Evolutionary conservation across 2,113 vertebrate species (phyloP).

Genomic region (Jacana jacana): DNA sequence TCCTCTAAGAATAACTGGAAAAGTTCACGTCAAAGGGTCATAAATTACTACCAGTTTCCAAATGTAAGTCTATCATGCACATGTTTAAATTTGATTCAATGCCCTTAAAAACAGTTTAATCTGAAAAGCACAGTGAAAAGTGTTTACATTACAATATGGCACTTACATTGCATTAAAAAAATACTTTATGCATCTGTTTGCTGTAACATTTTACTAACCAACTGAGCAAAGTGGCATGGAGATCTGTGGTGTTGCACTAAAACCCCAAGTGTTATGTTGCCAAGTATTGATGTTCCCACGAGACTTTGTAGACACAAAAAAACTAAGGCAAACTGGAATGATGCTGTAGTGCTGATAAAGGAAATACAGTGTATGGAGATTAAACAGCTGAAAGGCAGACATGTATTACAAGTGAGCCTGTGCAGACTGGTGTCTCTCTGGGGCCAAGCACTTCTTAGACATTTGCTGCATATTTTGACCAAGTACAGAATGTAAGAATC

Average conservation of each 20-base stretch:
- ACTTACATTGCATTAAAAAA: neutral
- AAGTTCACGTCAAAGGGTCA: neutral
- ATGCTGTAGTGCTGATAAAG: conserved; percentile 32
- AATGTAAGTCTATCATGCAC: neutral
- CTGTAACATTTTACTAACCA: conserved; percentile 16
- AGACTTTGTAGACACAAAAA: conserved; percentile 26
- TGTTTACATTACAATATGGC: neutral
- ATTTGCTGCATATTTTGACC: conserved; percentile 42
- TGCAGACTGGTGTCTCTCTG: conserved; percentile 10
- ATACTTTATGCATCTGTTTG: neutral
- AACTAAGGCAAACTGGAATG: neutral
- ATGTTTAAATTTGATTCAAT: neutral
- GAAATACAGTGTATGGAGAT: conserved; percentile 1
- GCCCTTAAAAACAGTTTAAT: conserved; percentile 13
- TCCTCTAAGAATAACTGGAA: neutral
- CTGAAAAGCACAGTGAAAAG: neutral
- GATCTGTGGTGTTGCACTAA: conserved; percentile 8
- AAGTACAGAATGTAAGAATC: conserved; percentile 1
- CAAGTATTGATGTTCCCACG: conserved; percentile 53
- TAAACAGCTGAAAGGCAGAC: conserved; percentile 17
- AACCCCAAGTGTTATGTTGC: conserved; percentile 19
- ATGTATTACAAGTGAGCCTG: neutral
- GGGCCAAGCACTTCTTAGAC: neutral
- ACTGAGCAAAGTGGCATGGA: neutral
- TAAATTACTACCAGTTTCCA: conserved; percentile 24